These are phyloP conservation scores for Acronicta leporina DNA, from an alignment of 2,888 invertebrate genomes.

Conservation along the genomic window DNA sequence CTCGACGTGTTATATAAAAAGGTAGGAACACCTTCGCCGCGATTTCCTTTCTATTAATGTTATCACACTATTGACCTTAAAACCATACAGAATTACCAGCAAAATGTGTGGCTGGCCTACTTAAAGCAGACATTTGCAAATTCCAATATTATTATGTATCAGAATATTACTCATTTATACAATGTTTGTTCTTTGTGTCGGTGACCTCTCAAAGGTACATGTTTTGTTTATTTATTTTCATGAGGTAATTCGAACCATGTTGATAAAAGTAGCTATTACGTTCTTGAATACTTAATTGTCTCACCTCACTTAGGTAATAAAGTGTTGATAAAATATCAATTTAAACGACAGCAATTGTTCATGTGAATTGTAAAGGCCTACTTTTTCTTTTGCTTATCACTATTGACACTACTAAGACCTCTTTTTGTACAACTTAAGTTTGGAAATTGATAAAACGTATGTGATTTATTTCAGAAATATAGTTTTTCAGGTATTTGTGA, in stretches of 20 bases:
- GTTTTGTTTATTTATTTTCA: constrained; percentile 44
- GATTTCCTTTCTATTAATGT: constrained; percentile 17
- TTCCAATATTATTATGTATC: constrained; percentile 65
- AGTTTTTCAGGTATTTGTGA: background rate
- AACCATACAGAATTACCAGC: constrained; percentile 31
- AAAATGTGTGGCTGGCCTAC: constrained; percentile 59
- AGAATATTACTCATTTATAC: constrained; percentile 62
- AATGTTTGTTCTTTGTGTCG: constrained; percentile 53
- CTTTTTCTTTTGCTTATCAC: constrained; percentile 19
- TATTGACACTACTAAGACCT: constrained; percentile 12
- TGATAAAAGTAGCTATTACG: constrained; percentile 3
- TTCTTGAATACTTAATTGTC: constrained; percentile 10
- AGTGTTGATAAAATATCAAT: constrained; percentile 31
- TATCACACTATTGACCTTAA: constrained; percentile 50
- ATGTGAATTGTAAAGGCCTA: constrained; percentile 10
- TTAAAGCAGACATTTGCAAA: constrained; percentile 64
- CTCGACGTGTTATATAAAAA: background rate
- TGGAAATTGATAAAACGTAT: background rate
- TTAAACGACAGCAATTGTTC: constrained; percentile 19
- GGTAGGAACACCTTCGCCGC: constrained; percentile 14
- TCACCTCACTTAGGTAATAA: constrained; percentile 9
- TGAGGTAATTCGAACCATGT: constrained; percentile 34
- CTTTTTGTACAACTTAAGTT: background rate
- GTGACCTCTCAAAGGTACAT: constrained; percentile 47
- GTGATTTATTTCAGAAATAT: background rate